Evolutionary conservation across 2,113 vertebrate species (phyloP), one percentile per base, ranked within the genome.

Genomic region (Xiphophorus hellerii): DNA sequence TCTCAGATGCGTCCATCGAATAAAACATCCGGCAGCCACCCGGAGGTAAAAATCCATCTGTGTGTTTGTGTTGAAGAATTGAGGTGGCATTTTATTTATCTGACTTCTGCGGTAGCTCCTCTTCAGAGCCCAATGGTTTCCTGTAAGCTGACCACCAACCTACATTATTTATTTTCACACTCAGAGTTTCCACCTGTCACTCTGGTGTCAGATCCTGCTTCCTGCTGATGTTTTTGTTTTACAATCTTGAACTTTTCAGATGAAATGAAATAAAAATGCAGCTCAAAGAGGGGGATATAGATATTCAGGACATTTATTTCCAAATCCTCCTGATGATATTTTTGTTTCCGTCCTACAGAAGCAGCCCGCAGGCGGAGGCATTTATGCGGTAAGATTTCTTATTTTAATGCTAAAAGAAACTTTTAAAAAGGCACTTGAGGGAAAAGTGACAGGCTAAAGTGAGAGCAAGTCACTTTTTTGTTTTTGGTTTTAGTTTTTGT

Each of bases 331-430:
- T 71, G 1, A 61, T 74, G 12, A 35, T 74, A 10, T 27, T 29
- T 79, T 5, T 84, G 42, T 90, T 78, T 86, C 27, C 31, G 2
- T 82, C 75, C 75, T 28, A 73, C 88, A 90, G 87, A 87, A 87
- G 78, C 63, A 85, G 77, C 73, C 71, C 0, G 28, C 64, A 27
- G 81, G 69, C 0, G 86, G 76, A 68, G 87, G 89, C 73, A 87
- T 93, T 67, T 94, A 94, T 64, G 84, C 82, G 92, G 93, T 94
- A 90, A 90, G 90, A 77, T 62, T 67, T 69, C 17, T 82, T 62
- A 73, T 79, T 77, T 1, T 78, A 64, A 78, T 70, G 70, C 33
- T 78, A 80, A 81, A 78, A 86, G 82, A 80, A 39, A 78, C 66
- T 28, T 80, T 78, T 60, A 83, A 88, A 48, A 84, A 85, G 33